These are phyloP conservation scores for Hystrix cristata DNA, from an alignment of 2,113 vertebrate genomes.

Conservation along the genomic window DNA sequence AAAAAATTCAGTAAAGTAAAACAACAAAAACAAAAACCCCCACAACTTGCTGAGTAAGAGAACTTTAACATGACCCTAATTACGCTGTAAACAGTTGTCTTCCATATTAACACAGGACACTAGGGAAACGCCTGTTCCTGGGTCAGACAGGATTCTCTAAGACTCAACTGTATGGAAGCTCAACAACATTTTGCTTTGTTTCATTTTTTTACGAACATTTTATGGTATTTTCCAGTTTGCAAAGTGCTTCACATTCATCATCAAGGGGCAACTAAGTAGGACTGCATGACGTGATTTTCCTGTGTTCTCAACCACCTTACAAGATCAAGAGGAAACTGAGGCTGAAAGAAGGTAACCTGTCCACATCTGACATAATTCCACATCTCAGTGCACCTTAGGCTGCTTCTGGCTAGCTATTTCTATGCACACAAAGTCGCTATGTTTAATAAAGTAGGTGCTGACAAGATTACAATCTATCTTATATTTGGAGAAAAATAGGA, in stretches of 20 bases:
- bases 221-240: conserved; percentile 39
- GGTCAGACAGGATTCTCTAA: conserved; percentile 4
- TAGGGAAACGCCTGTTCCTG: not conserved
- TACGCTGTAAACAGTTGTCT: not conserved
- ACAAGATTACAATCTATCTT: not conserved
- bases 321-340: conserved; percentile 13
- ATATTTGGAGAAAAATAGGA: not conserved
- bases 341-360: not conserved
- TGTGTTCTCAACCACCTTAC: not conserved
- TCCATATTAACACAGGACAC: not conserved
- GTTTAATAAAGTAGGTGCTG: not conserved
- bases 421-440: not conserved
- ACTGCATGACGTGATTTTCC: not conserved
- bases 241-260: conserved; percentile 24
- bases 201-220: not conserved
- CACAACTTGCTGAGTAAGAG: not conserved
- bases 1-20: not conserved
- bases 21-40: not conserved
- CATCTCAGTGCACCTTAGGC: not conserved
- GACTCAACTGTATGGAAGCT: not conserved
- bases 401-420: not conserved
- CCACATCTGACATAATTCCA: not conserved
- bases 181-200: not conserved
- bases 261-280: not conserved
- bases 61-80: conserved; percentile 9